Base-by-base conservation (phyloP, 2,888 invertebrate genomes). In the Dimorphilus gyrociliatus region DNA sequence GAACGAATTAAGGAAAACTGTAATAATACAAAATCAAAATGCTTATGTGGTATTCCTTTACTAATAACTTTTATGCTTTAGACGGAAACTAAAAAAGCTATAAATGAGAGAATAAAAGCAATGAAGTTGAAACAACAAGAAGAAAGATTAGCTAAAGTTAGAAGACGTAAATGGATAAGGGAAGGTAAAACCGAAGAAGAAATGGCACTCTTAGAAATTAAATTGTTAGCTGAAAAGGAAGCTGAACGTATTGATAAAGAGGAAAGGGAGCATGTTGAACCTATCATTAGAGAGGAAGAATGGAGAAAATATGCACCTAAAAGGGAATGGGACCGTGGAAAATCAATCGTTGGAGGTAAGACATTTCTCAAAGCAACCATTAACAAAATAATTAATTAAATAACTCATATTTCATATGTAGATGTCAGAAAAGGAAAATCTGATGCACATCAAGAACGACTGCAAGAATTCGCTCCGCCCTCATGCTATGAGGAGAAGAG, bases 1-100 rank as follows among this genome's bases (percentile, higher is more conserved):
- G 32, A 67, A 72, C 29, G 73, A 73, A 39, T 60, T 75, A 16
- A 69, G 85, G 37, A 41, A 60, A 35, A n/a, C n/a, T n/a, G n/a
- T n/a, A n/a, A n/a, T n/a, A n/a, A n/a, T n/a, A n/a, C n/a, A n/a
- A n/a, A n/a, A n/a, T n/a, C n/a, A n/a, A n/a, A n/a, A n/a, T n/a
- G n/a, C n/a, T n/a, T n/a, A n/a, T n/a, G n/a, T n/a, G n/a, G n/a
- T n/a, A n/a, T n/a, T n/a, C n/a, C n/a, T n/a, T n/a, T n/a, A n/a
- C n/a, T n/a, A n/a, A n/a, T n/a, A n/a, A n/a, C n/a, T n/a, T n/a
- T n/a, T 28, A 19, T 25, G 21, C 25, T 29, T 7, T 34, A 59
- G 56, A 59, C 60, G 12, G 34, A 46, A 30, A 44, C 43, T 16
- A 50, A 53, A 27, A 40, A 52, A 17, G 32, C 39, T 8, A 43